These are phyloP conservation scores for Acronicta leporina DNA, from an alignment of 2,888 invertebrate species.

Conservation along the genomic window DNA sequence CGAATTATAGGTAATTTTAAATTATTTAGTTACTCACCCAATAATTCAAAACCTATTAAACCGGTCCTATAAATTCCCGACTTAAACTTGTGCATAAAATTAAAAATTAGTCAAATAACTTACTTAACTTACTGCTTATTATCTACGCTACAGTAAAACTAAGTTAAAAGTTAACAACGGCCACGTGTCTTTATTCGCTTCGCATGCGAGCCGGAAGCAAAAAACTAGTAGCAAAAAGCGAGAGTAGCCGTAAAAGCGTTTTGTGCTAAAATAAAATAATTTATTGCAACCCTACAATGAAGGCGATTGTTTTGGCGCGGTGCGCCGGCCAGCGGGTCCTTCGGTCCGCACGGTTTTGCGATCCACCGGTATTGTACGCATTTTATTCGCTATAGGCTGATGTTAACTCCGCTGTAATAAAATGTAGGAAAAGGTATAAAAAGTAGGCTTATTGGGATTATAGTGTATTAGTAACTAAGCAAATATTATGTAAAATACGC, in stretches of 20 bases:
- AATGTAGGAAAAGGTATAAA: slow-evolving; percentile 13
- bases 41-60: neutral
- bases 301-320: slow-evolving; percentile 64
- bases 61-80: neutral
- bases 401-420: slow-evolving; percentile 24
- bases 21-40: too few relatives aligned
- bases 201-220: slow-evolving; percentile 70
- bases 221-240: slow-evolving; percentile 80
- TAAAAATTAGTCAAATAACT: slow-evolving; percentile 23
- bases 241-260: slow-evolving; percentile 75
- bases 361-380: slow-evolving; percentile 62
- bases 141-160: slow-evolving; percentile 38
- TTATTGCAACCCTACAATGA: slow-evolving; percentile 72
- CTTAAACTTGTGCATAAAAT: slow-evolving; percentile 21
- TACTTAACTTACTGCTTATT: slow-evolving; percentile 30
- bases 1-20: too few relatives aligned
- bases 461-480: neutral
- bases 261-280: slow-evolving; percentile 76
- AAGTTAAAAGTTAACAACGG: slow-evolving; percentile 69
- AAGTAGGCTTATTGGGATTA: slow-evolving; percentile 8
- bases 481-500: neutral
- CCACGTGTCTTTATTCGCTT: slow-evolving; percentile 80
- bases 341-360: slow-evolving; percentile 65
- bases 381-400: slow-evolving; percentile 56
- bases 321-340: slow-evolving; percentile 40